phyloP scores from a whole-genome alignment of 2,888 invertebrate species.

The Macaria liturata region DNA sequence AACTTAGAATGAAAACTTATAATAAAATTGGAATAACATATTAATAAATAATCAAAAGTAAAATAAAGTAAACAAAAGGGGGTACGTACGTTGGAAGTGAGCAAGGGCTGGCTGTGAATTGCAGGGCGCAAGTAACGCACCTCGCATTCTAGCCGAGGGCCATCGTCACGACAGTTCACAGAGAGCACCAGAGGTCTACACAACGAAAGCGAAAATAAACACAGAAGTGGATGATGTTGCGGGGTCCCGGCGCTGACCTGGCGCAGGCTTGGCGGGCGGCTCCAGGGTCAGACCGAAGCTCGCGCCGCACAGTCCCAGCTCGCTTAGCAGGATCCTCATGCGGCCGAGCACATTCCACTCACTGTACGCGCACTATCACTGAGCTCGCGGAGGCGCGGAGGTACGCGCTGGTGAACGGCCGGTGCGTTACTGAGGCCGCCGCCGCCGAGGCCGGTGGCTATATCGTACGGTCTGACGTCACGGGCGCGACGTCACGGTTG shows the following conservation, averaged over 20 bases:
- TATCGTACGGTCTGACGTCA: slow-evolving; percentile 82
- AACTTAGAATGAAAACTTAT: slow-evolving; percentile 22
- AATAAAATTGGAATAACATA: slow-evolving; percentile 42
- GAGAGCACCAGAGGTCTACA: slow-evolving; percentile 80
- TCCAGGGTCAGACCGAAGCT: slow-evolving; percentile 82
- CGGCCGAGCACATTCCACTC: slow-evolving; percentile 81
- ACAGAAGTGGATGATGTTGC: slow-evolving; percentile 75
- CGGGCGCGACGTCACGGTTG: slow-evolving; percentile 69
- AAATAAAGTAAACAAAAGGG: slow-evolving; percentile 62
- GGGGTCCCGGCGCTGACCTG: slow-evolving; percentile 81
- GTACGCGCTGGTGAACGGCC: slow-evolving; percentile 72
- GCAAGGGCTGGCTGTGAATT: slow-evolving; percentile 77
- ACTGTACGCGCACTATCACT: slow-evolving; percentile 81
- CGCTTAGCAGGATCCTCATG: slow-evolving; percentile 84
- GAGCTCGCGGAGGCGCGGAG: slow-evolving; percentile 69
- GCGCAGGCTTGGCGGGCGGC: slow-evolving; percentile 78
- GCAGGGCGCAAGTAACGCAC: slow-evolving; percentile 82
- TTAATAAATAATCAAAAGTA: slow-evolving; percentile 38
- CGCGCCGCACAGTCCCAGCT: slow-evolving; percentile 81
- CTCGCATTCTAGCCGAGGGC: slow-evolving; percentile 83
- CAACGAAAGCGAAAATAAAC: slow-evolving; percentile 83
- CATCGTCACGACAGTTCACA: slow-evolving; percentile 80
- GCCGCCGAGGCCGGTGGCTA: slow-evolving; percentile 80
- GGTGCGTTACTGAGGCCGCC: slow-evolving; percentile 84
- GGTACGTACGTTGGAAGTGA: slow-evolving; percentile 80